Evolutionary conservation across 2,888 invertebrate genomes (phyloP).

Genomic region (Andrena minutula): DNA sequence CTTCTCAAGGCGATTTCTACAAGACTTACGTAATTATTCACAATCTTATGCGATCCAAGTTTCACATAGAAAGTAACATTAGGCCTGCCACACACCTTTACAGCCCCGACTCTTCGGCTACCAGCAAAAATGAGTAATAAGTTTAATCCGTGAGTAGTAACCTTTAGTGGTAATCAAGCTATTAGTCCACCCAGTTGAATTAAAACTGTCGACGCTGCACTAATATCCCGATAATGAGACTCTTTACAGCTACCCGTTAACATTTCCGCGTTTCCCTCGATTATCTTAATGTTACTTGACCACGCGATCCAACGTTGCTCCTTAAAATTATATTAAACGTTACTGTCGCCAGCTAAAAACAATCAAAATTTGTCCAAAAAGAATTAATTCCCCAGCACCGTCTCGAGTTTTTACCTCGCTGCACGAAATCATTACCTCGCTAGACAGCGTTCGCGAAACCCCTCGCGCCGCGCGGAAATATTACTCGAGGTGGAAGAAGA

Average conservation of each 20-base stretch:
- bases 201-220: conserved; percentile 17
- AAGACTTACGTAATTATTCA: conserved; percentile 13
- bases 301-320: too few species aligned
- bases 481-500: conserved; percentile 4
- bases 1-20: conserved; percentile 6
- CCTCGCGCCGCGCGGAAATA: conserved; percentile 15
- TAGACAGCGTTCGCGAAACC: conserved; percentile 6
- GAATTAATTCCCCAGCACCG: neutral
- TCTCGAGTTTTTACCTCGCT: neutral
- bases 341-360: too few species aligned
- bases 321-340: too few species aligned
- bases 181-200: conserved; percentile 20
- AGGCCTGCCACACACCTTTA: conserved; percentile 12
- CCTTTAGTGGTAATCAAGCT: conserved; percentile 12
- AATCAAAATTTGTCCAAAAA: neutral
- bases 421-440: conserved; percentile 29
- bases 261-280: conserved; percentile 17
- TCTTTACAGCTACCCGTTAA: conserved; percentile 15
- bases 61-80: conserved; percentile 33
- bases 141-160: conserved; percentile 11
- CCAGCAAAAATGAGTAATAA: conserved; percentile 29
- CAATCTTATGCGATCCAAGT: conserved; percentile 17
- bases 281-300: neutral
- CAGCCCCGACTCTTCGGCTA: neutral
- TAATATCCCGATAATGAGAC: conserved; percentile 18